Base-by-base conservation (phyloP, 1,140 invertebrate species). In the Hyles vespertilio region DNA sequence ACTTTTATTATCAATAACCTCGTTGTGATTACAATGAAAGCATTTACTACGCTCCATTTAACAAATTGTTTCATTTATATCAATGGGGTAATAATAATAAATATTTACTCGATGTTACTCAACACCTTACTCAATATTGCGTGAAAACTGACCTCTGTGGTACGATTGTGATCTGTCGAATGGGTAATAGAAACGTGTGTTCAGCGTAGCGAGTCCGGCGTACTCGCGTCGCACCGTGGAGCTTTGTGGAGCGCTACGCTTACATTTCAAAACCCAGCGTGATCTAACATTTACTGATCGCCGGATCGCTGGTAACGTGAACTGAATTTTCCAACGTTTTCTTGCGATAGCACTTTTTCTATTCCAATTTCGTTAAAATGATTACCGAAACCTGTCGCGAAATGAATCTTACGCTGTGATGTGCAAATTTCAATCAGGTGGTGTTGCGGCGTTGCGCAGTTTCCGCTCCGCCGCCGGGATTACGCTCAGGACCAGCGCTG, bases 391-490 rank as follows among this genome's bases (percentile, higher is more conserved):
- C 5, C 36, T 53, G 33, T 34, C 33, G 55, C 51, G 44, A 63
- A 34, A 48, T 58, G 55, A 58, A 61, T 62, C 46, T 60, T 58
- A 34, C 47, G 58, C 60, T 59, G 52, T 44, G 60, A 61, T 56
- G 61, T 69, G 67, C 57, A 59, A 69, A 66, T 64, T 64, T 62
- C 56, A 59, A 66, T 63, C 66, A 64, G 54, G 53, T 59, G 44
- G 8, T 11, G 9, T 49, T 49, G 8, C 10, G 48, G 32, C 22
- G 22, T 22, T 22, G 22, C 22, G 22, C 22, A 22, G 22, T 22
- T 22, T 22, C 22, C 22, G 22, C 22, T 22, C 22, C 22, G 22
- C 22, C 22, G 22, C 22, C 22, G 2, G 22, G 22, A 22, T 22
- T 22, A 22, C 22, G 22, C 22, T 22, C 22, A 22, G 22, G 22